Base-by-base conservation (phyloP, 2,888 invertebrate genomes). In the Athalia circularis region DNA sequence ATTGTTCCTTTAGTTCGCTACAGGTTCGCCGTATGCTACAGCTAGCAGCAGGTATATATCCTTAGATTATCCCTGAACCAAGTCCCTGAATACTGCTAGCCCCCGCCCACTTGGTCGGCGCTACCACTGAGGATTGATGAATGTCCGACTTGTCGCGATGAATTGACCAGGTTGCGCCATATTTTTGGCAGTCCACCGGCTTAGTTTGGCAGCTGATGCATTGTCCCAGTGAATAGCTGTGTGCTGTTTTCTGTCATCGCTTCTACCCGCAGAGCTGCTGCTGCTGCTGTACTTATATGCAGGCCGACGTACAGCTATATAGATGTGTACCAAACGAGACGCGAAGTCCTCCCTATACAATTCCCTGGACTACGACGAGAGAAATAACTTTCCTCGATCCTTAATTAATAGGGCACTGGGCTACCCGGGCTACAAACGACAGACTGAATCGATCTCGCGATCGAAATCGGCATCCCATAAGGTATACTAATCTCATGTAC, bases 1-100 rank as follows among this genome's bases (percentile, higher is more conserved):
- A 89, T 89, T 89, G 89, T 89, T 72, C 89, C 85, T 84, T 84
- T 83, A 84, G 83, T 82, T 83, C 83, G 83, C 80, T 76, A 68
- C 29, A 29, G 29, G 29, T 29, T 52, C 78, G 54, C 48, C 79
- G 80, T 82, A 84, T 81, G 79, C 81, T 79, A 78, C 80, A 80
- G 81, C 80, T 81, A 80, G 81, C 79, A 81, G 81, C 70, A 59
- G 77, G n/a, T 50, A 52, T 9, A 29, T 29, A 29, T n/a, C 77
- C 78, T 67, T 76, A 47, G 43, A 43, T 11, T 29, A 4, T 47
- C 57, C 47, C 11, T 52, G 7, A 52, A 68, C 15, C 57, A 52
- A 62, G 48, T 50, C 45, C 61, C 70, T 77, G 29, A 57, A 54
- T 61, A 74, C 72, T 52, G 59, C 80, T 79, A 81, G 62, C 54